Base-by-base conservation (phyloP, 53 echinoderm and acorn worm genomes). In the Echinarachnius parma region DNA sequence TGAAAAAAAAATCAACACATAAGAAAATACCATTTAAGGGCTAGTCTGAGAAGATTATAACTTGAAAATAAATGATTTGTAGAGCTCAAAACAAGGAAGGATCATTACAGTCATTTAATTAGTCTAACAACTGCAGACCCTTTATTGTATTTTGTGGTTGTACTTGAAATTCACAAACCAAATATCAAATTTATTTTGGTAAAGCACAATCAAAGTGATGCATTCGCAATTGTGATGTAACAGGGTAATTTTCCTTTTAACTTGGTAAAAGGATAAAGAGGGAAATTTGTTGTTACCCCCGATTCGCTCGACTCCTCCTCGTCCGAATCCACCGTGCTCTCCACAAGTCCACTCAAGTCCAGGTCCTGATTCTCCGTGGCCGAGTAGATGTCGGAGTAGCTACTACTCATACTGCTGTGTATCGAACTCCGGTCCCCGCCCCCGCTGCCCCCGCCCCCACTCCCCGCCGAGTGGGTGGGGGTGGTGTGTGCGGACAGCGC, bases 221-320 rank as follows among this genome's bases (percentile, higher is more conserved):
- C 13, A 13, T 39, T 39, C 7, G 13, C 42, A 39, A 39, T n/a
- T 39, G 42, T 39, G 42, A 9, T 7, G 42, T 39, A n/a, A n/a
- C n/a, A n/a, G n/a, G n/a, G n/a, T n/a, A n/a, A n/a, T n/a, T n/a
- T n/a, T n/a, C n/a, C n/a, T n/a, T n/a, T n/a, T n/a, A n/a, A n/a
- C n/a, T n/a, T n/a, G n/a, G n/a, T n/a, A n/a, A n/a, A n/a, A n/a
- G n/a, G n/a, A n/a, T n/a, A n/a, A n/a, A n/a, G n/a, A n/a, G n/a
- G n/a, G n/a, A n/a, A n/a, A 31, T 28, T 60, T 60, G 29, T 25
- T 69, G 86, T 84, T 62, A 98, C 98, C 85, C 87, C 91, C 26
- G 98, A 92, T 80, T 98, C 98, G 37, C 90, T 90, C 0, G 85
- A 67, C 33, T 98, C 98, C 46, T 98, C 98, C 64, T 98, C 98